phyloP scores from a whole-genome alignment of 2,113 vertebrate genomes.

The Thinocorus orbignyianus region DNA sequence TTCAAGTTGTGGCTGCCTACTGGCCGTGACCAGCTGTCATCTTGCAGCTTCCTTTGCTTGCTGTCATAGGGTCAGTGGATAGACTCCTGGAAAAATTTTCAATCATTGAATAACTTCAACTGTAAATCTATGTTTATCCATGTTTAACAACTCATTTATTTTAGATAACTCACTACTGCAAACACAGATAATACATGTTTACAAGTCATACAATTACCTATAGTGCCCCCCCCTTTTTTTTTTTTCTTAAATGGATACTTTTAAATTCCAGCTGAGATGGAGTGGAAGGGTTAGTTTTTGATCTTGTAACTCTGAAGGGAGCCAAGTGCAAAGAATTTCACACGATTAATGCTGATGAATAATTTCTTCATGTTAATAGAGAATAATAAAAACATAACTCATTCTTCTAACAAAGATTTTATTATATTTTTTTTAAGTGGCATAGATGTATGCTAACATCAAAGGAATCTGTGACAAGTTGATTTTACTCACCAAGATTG shows the following conservation, averaged over 20 bases:
- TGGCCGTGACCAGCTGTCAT: neutral
- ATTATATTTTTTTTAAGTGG: neutral
- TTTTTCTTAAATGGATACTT: neutral
- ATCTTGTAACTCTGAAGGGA: neutral
- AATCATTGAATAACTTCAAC: neutral
- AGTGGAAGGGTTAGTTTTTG: neutral
- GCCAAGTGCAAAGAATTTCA: neutral
- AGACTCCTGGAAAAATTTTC: neutral
- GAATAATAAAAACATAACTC: neutral
- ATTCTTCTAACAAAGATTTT: neutral
- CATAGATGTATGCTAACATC: neutral
- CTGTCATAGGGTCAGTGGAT: neutral
- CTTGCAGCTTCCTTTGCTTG: neutral
- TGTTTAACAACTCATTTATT: neutral
- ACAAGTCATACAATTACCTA: neutral
- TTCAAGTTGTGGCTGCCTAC: neutral
- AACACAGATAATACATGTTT: neutral
- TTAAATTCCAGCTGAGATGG: neutral
- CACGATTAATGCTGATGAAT: neutral
- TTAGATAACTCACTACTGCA: neutral
- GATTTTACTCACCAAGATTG: neutral
- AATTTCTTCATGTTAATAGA: slow-evolving; percentile 1
- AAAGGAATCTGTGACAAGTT: neutral
- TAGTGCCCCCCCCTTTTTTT: neutral
- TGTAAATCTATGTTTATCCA: neutral